These are phyloP conservation scores for Mus spicilegus DNA, from an alignment of 2,113 vertebrate genomes.

Conservation along the genomic window DNA sequence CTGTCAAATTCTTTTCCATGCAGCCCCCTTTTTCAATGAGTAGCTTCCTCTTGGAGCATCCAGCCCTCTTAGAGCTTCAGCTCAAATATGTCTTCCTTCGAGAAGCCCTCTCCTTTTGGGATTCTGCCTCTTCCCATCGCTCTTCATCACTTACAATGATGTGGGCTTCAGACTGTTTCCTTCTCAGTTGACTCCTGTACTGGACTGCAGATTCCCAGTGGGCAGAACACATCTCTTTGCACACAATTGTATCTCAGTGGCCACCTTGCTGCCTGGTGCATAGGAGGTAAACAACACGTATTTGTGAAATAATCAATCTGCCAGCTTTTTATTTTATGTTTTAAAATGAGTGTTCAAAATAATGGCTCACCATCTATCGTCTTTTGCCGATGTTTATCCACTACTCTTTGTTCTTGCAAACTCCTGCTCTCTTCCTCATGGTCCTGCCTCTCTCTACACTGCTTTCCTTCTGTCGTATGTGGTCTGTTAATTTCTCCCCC, in stretches of 20 bases:
- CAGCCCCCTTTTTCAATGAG: not conserved
- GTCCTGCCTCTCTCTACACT: not conserved
- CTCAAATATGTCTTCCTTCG: not conserved
- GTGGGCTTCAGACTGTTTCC: not conserved
- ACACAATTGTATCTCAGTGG: not conserved
- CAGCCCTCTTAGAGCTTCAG: not conserved
- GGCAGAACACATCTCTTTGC: not conserved
- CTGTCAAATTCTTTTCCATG: not conserved
- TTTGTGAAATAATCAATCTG: not conserved
- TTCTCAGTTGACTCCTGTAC: not conserved
- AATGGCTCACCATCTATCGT: not conserved
- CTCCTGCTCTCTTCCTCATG: not conserved
- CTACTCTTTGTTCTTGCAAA: not conserved
- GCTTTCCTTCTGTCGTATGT: not conserved
- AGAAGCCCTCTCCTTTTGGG: not conserved
- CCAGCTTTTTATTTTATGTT: not conserved
- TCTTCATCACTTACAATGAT: not conserved
- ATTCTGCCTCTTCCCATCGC: not conserved
- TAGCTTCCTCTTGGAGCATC: not conserved
- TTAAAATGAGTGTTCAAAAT: not conserved
- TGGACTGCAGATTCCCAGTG: not conserved
- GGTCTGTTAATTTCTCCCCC: not conserved
- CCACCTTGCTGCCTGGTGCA: not conserved
- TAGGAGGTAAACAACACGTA: not conserved
- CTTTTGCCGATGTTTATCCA: fast-evolving